Base-by-base conservation (phyloP, 2,797 vertebrate genomes). In the Sandelia bainsii region DNA sequence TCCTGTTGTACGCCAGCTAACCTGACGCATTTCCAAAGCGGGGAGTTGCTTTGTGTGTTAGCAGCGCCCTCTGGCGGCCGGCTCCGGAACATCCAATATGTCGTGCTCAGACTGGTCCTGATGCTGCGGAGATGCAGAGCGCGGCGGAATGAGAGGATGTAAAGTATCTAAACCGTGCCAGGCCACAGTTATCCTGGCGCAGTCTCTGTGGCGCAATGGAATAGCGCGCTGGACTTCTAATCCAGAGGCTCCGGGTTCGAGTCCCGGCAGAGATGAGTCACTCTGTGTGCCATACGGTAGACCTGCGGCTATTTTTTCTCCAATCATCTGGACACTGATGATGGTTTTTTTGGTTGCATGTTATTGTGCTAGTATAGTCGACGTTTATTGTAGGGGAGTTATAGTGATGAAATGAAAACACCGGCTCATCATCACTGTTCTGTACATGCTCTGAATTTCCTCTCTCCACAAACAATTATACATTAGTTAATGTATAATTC, bases 231-330 rank as follows among this genome's bases (percentile, higher is more conserved):
- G 97, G 98, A 99, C 98, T 99, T 99, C 98, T 99, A 99, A 98
- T 99, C 98, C 98, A 99, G 98, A 99, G 98, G 98, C 98, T 99
- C 97, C 97, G 98, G 98, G 98, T 99, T 99, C 98, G 97, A 99
- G 98, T 99, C 98, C 98, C 98, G 97, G 98, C 98, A 99, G 98
- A 99, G 98, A 99, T 99, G 97, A 75, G 86, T 83, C 79, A 77
- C 86, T 87, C 85, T 92, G 84, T 44, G 27, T 75, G 84, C 83
- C 75, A 37, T 62, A 62, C 20, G 63, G 85, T 81, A 80, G 85
- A 76, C 59, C 25, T 90, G 89, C 61, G 66, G 25, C 34, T 4
- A 0, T 89, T 91, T 92, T 45, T 89, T 90, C 90, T 42, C n/a
- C n/a, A 32, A 9, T 23, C 0, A 6, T 0, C 8, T 16, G 11